phyloP scores from a whole-genome alignment of 2,888 invertebrate genomes.

The Tillus elongatus region DNA sequence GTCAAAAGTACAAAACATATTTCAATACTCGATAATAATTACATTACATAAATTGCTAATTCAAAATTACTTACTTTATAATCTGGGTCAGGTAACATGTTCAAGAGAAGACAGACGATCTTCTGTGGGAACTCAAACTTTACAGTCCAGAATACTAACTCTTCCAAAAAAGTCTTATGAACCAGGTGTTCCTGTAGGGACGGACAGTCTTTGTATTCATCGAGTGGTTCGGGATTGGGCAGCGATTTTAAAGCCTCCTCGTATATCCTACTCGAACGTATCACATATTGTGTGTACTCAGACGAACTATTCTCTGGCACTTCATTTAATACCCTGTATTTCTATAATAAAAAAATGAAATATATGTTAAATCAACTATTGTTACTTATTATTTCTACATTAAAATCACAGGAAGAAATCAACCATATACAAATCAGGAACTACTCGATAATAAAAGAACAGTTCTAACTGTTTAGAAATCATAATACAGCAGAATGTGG shows the following conservation, averaged over 20 bases:
- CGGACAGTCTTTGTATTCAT: constrained; percentile 70
- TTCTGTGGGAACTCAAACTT: constrained; percentile 96
- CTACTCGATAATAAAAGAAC: neutral
- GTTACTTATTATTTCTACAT: constrained; percentile 8
- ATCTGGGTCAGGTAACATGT: constrained; percentile 89
- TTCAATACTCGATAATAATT: too few species aligned
- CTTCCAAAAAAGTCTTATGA: constrained; percentile 82
- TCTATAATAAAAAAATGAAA: constrained; percentile 42
- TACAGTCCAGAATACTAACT: constrained; percentile 96
- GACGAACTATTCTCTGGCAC: constrained; percentile 56
- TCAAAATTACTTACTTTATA: constrained; percentile 60
- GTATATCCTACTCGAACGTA: constrained; percentile 65
- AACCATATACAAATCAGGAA: too few species aligned
- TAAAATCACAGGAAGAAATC: too few species aligned
- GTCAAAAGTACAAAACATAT: too few species aligned
- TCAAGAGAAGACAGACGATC: constrained; percentile 86
- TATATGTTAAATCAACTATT: too few species aligned
- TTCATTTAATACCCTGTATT: constrained; percentile 63
- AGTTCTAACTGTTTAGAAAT: too few species aligned
- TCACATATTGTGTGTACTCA: constrained; percentile 64
- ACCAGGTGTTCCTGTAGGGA: constrained; percentile 69
- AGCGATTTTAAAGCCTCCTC: constrained; percentile 72
- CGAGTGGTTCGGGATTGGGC: constrained; percentile 59
- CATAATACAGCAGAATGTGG: too few species aligned
- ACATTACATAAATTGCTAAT: too few species aligned